Evolutionary conservation across 2,888 invertebrate genomes (phyloP), one percentile per base, ranked within the genome.

Genomic region (Lithophane leautieri): DNA sequence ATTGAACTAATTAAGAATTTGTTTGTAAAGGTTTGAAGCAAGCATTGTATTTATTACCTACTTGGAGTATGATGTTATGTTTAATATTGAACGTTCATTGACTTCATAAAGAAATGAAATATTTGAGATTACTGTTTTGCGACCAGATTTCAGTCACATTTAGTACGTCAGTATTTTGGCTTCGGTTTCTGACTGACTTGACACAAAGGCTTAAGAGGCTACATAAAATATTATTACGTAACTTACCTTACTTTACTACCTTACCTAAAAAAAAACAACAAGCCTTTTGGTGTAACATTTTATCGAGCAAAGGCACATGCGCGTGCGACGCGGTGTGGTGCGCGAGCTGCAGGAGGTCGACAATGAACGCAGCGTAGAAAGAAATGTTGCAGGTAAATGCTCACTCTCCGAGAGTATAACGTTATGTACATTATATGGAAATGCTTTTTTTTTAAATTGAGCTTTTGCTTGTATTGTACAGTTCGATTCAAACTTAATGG

Each of bases 1-100:
- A 63, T 78, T 83, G 68, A 50, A 34, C 42, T 50, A 50, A 56
- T 79, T 79, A 79, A 25, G n/a, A 56, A 72, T 44, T 56, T 44
- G 63, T 76, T 54, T 76, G 22, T 40, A 47, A 28, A 63, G 52
- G 58, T 28, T 52, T 12, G 14, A 19, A 50, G 58, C 58, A 8
- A 67, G 2, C 14, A 34, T 40, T 44, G 25, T 16, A 19, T 42
- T 42, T 76, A 56, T 2, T 9, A 28, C 22, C 16, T 34, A 34
- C 34, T 4, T 34, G 34, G 34, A 34, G 16, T 50, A 22, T 28
- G 16, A 47, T 8, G 3, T 50, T 52, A 16, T 14, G n/a, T n/a
- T 19, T n/a, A 11, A 12, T 11, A 47, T 34, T 34, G 1, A 22
- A 25, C 1, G 28, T 22, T 16, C 25, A 16, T 54, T 12, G n/a